These are phyloP conservation scores for Aphidius ervi DNA, from an alignment of 1,140 invertebrate species.

Conservation along the genomic window DNA sequence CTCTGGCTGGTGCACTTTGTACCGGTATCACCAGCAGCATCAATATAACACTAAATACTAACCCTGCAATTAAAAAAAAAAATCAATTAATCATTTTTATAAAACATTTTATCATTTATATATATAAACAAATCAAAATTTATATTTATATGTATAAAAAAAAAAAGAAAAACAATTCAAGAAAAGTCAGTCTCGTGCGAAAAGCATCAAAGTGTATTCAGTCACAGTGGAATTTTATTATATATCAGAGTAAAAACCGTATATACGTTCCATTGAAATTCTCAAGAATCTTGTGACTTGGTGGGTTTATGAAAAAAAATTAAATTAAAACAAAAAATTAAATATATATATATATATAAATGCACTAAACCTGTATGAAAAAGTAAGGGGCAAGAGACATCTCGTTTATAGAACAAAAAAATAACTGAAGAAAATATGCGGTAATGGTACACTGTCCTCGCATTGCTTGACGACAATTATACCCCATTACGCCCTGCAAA, in stretches of 20 bases:
- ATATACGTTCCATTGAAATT: constrained; percentile 48
- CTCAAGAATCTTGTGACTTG: constrained; percentile 32
- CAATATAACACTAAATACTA: constrained; percentile 40
- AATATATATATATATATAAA: background rate
- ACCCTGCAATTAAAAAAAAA: constrained; percentile 38
- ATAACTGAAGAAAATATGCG: constrained; percentile 50
- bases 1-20: constrained; percentile 40
- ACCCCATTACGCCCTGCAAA: constrained; percentile 47
- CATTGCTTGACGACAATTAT: constrained; percentile 54
- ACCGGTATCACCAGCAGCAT: constrained; percentile 39
- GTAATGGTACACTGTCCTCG: constrained; percentile 53
- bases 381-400: constrained; percentile 22
- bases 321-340: too few species aligned
- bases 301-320: background rate
- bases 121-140: background rate
- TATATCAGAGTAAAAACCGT: constrained; percentile 11
- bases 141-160: too few species aligned
- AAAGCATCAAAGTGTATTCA: too few species aligned
- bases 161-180: too few species aligned
- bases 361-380: constrained; percentile 1
- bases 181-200: too few species aligned
- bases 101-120: constrained; percentile 1
- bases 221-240: too few species aligned
- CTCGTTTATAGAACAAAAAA: constrained; percentile 36
- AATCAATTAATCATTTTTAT: constrained; percentile 8